Base-by-base conservation (phyloP, 1,140 invertebrate genomes). In the Tribolium madens region DNA sequence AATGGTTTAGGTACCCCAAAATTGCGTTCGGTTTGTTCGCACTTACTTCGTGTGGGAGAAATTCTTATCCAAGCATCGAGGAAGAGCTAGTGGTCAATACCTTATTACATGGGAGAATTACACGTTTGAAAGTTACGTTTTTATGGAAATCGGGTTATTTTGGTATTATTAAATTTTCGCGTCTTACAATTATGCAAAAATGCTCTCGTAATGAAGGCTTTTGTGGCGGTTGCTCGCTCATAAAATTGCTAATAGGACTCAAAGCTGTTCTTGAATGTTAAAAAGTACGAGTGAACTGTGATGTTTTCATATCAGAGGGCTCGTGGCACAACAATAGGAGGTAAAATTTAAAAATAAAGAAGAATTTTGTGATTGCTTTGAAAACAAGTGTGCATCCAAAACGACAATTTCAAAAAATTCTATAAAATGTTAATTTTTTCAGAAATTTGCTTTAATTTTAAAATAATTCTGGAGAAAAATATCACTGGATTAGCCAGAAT, bases 231-330 rank as follows among this genome's bases (percentile, higher is more conserved):
- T 73, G 71, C 73, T 76, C 76, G 73, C 82, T 80, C 78, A 80
- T 81, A 79, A 79, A 83, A 82, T 80, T 82, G 82, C 81, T 83
- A 83, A 82, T 80, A 79, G 82, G 77, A 79, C 80, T 80, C 78
- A 78, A 81, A 80, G 81, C 81, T 81, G 80, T 80, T 78, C 81
- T 81, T 83, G 82, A 82, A 83, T 83, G 80, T 81, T 83, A 82
- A 83, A 15, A 60, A 15, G 17, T 18, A 31, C 53, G 15, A 60
- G 17, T 18, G 18, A 15, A n/a, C 5, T 42, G 36, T 9, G 9
- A 42, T 42, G 36, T 10, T 42, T 42, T 26, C 21, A 5, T 26
- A 4, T 3, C 1, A 26, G 21, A 26, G 21, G 21, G 21, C 21
- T 26, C 21, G 21, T 26, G 21, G 21, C 21, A 26, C 21, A 26